Conservation (phyloP, 2,888 invertebrate species). For the Acanthosepion pharaonis region DNA sequence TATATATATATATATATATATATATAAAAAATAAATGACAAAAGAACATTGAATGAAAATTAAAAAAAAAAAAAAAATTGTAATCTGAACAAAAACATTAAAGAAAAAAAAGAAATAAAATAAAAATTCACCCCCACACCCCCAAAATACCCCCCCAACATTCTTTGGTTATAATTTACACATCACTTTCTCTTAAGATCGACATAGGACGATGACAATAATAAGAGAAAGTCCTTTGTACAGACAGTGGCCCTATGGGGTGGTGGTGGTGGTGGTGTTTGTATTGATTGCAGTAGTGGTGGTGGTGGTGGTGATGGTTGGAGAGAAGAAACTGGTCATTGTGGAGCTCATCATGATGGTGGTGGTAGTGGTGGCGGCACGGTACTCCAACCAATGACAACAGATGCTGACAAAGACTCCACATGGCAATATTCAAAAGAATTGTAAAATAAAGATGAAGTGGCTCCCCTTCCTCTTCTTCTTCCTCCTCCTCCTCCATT, state of each 20-base stretch:
- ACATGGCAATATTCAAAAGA: not conserved
- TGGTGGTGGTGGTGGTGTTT: not conserved
- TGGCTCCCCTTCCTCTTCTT: too few species aligned
- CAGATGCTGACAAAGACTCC: not conserved
- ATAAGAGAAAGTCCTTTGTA: not conserved
- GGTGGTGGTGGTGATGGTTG: not conserved
- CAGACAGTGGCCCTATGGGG: not conserved
- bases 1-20: too few species aligned
- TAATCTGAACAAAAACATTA: too few species aligned
- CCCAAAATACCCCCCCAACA: not conserved
- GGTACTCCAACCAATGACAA: not conserved
- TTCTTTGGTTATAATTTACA: not conserved
- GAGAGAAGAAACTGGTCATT: not conserved
- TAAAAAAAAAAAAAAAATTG: too few species aligned
- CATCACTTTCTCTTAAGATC: not conserved
- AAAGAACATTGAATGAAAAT: too few species aligned
- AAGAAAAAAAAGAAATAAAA: too few species aligned
- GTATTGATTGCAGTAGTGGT: not conserved
- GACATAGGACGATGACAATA: not conserved
- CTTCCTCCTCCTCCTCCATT: not conserved
- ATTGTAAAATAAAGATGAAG: not conserved
- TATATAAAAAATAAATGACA: too few species aligned
- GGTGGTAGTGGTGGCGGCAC: not conserved
- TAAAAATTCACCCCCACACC: too few species aligned
- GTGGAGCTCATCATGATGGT: not conserved